Percentiles rank a stretch among this genome's conserved stretches.
phyloP scores from a whole-genome alignment of 2,113 vertebrate species.

The Dromiciops gliroides region DNA sequence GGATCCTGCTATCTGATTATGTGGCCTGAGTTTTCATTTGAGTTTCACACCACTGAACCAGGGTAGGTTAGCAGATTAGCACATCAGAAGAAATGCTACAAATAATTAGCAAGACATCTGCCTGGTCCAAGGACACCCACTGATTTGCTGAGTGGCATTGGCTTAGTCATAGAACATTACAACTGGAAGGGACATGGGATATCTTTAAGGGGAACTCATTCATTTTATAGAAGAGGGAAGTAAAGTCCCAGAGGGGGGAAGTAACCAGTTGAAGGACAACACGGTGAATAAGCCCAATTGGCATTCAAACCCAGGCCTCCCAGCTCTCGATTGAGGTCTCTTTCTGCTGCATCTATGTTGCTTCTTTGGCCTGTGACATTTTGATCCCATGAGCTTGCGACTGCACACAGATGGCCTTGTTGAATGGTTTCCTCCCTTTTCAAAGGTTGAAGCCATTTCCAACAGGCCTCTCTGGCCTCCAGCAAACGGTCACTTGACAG shows the following conservation, averaged over 20 bases:
- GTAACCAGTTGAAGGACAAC: not conserved
- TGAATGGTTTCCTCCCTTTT: slow-evolving; percentile 76
- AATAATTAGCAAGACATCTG: not conserved
- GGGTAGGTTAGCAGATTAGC: not conserved
- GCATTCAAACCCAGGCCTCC: not conserved
- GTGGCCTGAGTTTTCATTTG: not conserved
- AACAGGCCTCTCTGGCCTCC: slow-evolving; percentile 75
- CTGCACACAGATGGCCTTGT: slow-evolving; percentile 79
- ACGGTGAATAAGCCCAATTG: not conserved
- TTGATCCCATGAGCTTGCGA: slow-evolving; percentile 68
- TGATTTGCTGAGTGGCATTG: not conserved
- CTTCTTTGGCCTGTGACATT: slow-evolving; percentile 58
- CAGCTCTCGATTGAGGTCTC: not conserved
- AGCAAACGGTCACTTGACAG: slow-evolving; percentile 79
- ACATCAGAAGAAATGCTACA: not conserved
- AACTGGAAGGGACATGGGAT: not conserved
- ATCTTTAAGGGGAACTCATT: not conserved
- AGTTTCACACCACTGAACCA: not conserved
- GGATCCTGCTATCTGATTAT: not conserved
- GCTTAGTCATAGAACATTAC: not conserved
- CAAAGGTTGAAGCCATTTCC: slow-evolving; percentile 80
- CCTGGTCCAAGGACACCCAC: not conserved
- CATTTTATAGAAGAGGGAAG: not conserved
- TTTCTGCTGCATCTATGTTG: not conserved
- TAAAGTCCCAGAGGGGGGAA: not conserved